These are phyloP conservation scores for Orthosia gothica DNA, from an alignment of 2,888 invertebrate genomes.

Conservation along the genomic window DNA sequence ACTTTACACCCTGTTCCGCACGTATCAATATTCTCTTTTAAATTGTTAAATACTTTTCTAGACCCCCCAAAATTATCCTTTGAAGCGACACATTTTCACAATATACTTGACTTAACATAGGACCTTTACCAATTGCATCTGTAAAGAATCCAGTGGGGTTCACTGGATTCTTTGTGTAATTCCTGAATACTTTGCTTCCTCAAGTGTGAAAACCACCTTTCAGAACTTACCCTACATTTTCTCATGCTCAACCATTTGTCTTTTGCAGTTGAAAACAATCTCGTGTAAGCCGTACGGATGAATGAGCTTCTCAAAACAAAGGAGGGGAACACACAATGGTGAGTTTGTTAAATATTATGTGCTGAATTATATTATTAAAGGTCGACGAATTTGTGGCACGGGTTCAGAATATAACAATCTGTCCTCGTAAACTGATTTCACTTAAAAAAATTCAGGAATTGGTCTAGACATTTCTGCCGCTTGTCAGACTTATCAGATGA, in stretches of 20 bases:
- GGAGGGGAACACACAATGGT: slow-evolving; percentile 45
- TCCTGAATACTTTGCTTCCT: slow-evolving; percentile 17
- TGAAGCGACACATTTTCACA: background rate
- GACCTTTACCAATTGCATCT: background rate
- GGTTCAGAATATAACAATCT: background rate
- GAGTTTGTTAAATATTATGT: slow-evolving; percentile 49
- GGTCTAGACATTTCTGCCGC: too few relatives aligned
- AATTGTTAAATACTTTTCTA: too few relatives aligned
- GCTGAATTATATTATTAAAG: slow-evolving; percentile 24
- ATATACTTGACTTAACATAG: background rate
- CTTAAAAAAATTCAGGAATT: too few relatives aligned
- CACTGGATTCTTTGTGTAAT: background rate
- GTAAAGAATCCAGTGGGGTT: background rate
- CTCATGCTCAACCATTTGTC: slow-evolving; percentile 37
- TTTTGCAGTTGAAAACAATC: slow-evolving; percentile 48
- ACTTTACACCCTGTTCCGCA: too few relatives aligned
- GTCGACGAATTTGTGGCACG: background rate
- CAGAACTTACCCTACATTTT: slow-evolving; percentile 13
- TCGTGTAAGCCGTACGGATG: slow-evolving; percentile 26
- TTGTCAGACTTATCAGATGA: too few relatives aligned
- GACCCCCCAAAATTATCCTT: background rate
- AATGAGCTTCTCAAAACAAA: slow-evolving; percentile 55
- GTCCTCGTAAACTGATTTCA: background rate
- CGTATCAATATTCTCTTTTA: too few relatives aligned
- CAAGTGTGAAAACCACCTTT: slow-evolving; percentile 22